A percentile compares a stretch with the other conserved stretches of the same genome.
Conservation (phyloP, 2,797 vertebrate species). For the Sarcophilus harrisii region DNA sequence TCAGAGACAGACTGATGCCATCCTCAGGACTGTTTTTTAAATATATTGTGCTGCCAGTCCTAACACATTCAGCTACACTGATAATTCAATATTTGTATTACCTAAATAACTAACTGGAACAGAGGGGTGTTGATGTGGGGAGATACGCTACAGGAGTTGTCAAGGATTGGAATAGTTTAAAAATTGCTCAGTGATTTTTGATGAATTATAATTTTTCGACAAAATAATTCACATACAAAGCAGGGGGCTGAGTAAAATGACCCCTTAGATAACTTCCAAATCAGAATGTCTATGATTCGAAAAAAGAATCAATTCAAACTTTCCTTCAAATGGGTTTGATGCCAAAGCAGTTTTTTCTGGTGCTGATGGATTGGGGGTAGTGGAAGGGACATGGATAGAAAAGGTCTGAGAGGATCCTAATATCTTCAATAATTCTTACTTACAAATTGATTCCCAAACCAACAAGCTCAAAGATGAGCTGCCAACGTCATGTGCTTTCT, state of each 20-base stretch:
- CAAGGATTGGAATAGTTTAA: neutral
- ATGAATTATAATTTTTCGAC: neutral
- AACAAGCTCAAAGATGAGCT: neutral
- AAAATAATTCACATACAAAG: neutral
- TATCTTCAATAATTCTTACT: neutral
- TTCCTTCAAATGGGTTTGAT: neutral
- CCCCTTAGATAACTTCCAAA: neutral
- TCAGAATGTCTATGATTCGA: neutral
- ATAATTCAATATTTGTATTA: neutral
- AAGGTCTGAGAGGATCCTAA: neutral
- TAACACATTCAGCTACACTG: neutral
- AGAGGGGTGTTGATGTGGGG: neutral
- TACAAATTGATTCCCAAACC: neutral
- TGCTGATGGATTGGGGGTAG: neutral
- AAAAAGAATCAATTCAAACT: neutral
- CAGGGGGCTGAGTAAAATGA: neutral
- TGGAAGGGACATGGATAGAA: neutral
- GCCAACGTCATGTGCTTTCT: conserved; percentile 26
- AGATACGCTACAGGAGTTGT: neutral
- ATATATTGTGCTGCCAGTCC: neutral
- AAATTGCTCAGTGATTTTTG: neutral
- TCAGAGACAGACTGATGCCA: neutral
- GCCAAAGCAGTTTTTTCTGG: neutral
- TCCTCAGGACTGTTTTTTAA: neutral
- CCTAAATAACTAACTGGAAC: neutral